phyloP scores from a whole-genome alignment of 2,113 vertebrate genomes.

The Melanerpes aurifrons region DNA sequence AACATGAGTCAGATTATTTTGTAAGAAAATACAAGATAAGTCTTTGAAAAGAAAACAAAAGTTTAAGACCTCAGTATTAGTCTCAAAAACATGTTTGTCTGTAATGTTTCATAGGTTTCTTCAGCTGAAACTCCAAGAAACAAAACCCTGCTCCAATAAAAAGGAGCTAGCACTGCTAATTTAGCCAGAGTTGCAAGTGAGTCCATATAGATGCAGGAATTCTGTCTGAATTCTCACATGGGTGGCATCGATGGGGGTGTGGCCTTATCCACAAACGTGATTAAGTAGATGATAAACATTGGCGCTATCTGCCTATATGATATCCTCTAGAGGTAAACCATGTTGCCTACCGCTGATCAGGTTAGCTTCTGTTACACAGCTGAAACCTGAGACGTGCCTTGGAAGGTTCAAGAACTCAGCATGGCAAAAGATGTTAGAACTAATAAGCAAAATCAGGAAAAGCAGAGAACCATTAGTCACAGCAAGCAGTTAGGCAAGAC shows the following conservation, averaged over 20 bases:
- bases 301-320: accelerated
- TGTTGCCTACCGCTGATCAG: neutral
- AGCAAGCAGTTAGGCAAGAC: constrained; percentile 23
- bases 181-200: neutral
- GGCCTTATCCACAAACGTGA: accelerated
- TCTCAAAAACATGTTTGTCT: neutral
- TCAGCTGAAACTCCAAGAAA: neutral
- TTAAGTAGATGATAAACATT: neutral
- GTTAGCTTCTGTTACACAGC: neutral
- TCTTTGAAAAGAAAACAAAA: neutral
- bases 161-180: neutral
- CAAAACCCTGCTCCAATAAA: neutral
- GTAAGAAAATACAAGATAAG: neutral
- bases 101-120: neutral
- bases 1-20: neutral
- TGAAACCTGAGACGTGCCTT: neutral
- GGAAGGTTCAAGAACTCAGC: neutral
- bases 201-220: neutral
- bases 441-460: neutral
- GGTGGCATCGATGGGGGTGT: too few relatives aligned
- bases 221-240: neutral
- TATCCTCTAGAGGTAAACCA: neutral
- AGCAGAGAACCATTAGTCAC: neutral
- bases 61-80: neutral
- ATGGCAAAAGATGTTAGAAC: neutral